phyloP scores from a whole-genome alignment of 2,113 vertebrate species.

The Catharus bicknelli region DNA sequence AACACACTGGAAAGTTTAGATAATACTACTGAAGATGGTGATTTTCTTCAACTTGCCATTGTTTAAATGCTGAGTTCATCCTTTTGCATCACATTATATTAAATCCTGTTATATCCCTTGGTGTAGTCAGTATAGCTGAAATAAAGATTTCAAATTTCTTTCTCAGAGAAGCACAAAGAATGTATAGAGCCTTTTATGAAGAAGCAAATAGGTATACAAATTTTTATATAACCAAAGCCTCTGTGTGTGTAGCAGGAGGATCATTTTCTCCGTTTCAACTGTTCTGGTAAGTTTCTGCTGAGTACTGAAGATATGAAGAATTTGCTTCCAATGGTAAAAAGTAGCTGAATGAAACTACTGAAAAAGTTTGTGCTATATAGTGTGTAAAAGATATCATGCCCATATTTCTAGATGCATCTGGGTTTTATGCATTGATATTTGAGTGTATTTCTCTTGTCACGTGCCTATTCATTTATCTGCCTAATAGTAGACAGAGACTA shows the following conservation, averaged over 20 bases:
- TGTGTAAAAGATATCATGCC: neutral
- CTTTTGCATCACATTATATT: neutral
- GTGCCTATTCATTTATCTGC: neutral
- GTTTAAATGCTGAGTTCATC: neutral
- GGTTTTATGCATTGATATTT: neutral
- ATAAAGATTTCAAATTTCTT: neutral
- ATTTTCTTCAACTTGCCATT: neutral
- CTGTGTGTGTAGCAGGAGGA: neutral
- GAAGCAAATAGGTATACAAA: neutral
- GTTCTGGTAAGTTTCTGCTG: neutral
- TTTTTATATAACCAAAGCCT: neutral
- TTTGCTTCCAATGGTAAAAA: slow-evolving; percentile 12
- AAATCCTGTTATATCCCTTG: neutral
- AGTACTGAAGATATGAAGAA: neutral
- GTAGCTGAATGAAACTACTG: neutral
- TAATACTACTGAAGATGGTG: neutral
- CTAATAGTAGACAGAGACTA: neutral
- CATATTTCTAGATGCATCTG: neutral
- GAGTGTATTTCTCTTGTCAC: neutral
- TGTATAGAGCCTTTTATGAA: neutral
- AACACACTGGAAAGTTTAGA: neutral
- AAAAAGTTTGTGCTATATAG: neutral
- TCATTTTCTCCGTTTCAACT: neutral
- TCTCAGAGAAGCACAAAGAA: neutral
- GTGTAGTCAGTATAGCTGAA: neutral